Base-by-base conservation (phyloP, 2,113 vertebrate genomes). In the Cathartes aura region DNA sequence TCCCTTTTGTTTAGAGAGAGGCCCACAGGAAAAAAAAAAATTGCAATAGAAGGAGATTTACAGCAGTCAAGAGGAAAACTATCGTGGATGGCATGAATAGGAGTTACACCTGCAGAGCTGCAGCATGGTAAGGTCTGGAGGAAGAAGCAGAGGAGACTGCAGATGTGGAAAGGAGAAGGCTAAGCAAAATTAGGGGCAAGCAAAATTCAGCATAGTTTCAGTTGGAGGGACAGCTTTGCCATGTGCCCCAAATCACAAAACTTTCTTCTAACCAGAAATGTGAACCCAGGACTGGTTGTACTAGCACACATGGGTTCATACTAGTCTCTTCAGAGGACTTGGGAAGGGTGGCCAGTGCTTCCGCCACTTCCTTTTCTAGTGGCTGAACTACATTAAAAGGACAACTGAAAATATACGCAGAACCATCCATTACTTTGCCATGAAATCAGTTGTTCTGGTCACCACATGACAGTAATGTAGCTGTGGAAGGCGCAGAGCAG, bases 1-100 rank as follows among this genome's bases (percentile, higher is more conserved):
- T 93, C 26, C 26, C 55, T 91, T 93, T 87, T 95, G 94, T 91
- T 96, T 90, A 91, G 89, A 82, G 19, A 85, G 58, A 82, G 43
- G 72, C 34, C 68, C 8, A 40, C 4, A 32, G 68, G 8, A 48
- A 40, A 66, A 10, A 16, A n/a, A 76, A 88, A 68, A 87, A 75
- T 17, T 9, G 68, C 62, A 91, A 40, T 52, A 89, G 74, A 72
- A 86, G 29, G 82, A 97, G 83, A 91, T 94, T 94, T 93, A 84
- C 59, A 76, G 58, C 66, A 87, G 80, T 92, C 71, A 62, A 64
- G 70, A 90, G 42, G 62, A 56, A 85, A 90, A 68, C 1, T 10
- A 30, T 73, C 8, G 2, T 0, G 5, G 66, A 70, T 50, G 11
- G 29, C 17, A 42, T 12, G 55, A 84, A 56, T 23, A 78, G 52